Evolutionary conservation across 2,797 vertebrate species (phyloP).

Genomic region (Sorex maritimensis): DNA sequence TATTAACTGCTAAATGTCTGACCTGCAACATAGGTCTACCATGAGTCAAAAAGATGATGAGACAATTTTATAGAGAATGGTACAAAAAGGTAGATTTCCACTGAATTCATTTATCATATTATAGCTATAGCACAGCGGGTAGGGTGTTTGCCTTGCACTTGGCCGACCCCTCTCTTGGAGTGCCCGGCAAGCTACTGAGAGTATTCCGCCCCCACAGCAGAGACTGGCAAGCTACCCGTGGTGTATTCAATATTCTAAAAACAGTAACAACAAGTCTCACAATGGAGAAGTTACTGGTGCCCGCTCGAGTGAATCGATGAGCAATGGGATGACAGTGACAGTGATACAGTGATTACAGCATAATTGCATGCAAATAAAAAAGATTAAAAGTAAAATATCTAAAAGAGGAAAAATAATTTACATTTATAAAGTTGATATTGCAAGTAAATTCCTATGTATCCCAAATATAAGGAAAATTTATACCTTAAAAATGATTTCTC

Average conservation of each 20-base stretch:
- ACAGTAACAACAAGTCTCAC: too few relatives aligned
- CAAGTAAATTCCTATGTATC: slow-evolving; percentile 28
- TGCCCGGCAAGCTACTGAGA: too few relatives aligned
- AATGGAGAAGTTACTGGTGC: too few relatives aligned
- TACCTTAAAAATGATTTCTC: slow-evolving; percentile 98
- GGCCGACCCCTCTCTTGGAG: too few relatives aligned
- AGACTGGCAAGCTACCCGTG: too few relatives aligned
- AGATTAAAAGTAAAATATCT: slow-evolving; percentile 33
- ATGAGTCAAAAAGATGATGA: slow-evolving; percentile 29
- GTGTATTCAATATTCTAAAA: too few relatives aligned
- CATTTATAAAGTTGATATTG: slow-evolving; percentile 16
- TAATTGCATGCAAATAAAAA: slow-evolving; percentile 54
- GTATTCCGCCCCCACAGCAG: too few relatives aligned
- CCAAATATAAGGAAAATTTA: slow-evolving; percentile 66
- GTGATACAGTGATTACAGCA: neutral
- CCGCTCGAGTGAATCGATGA: too few relatives aligned
- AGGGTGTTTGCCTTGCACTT: too few relatives aligned
- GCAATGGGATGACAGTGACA: too few relatives aligned
- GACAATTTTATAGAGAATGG: slow-evolving; percentile 46
- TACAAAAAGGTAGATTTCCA: slow-evolving; percentile 35
- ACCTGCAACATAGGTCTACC: neutral
- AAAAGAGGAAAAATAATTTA: slow-evolving; percentile 57
- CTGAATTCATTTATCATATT: slow-evolving; percentile 40
- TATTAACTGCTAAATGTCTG: slow-evolving; percentile 28
- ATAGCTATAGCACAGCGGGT: neutral